Conservation (phyloP, 2,113 vertebrate species). For the Chaetura pelagica region DNA sequence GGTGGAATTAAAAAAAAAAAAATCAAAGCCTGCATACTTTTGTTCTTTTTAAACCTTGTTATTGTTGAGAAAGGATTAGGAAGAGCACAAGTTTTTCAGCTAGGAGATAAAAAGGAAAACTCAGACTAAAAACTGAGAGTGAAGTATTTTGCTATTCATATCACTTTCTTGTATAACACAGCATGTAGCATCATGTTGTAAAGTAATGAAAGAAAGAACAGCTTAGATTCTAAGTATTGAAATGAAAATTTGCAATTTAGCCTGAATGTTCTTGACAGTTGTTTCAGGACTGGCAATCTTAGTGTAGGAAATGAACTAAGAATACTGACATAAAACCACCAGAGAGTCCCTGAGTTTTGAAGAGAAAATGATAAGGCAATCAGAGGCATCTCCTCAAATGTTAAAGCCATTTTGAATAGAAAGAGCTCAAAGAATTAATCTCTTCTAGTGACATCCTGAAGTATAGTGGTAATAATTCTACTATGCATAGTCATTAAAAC, state of each 20-base stretch:
- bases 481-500: slow-evolving; percentile 43
- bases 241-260: slow-evolving; percentile 48
- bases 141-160: background rate
- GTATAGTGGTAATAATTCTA: slow-evolving; percentile 46
- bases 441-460: slow-evolving; percentile 19
- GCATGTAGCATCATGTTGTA: background rate
- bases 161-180: background rate
- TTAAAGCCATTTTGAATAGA: slow-evolving; percentile 42
- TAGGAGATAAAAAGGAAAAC: background rate
- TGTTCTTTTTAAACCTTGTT: background rate
- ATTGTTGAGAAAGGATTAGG: background rate
- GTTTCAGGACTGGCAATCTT: slow-evolving; percentile 40
- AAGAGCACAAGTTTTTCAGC: background rate
- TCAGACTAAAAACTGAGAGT: background rate
- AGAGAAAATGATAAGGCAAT: slow-evolving; percentile 36
- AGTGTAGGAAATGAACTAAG: slow-evolving; percentile 25
- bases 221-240: slow-evolving; percentile 40
- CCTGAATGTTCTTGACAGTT: slow-evolving; percentile 44
- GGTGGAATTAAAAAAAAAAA: background rate
- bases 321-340: background rate
- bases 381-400: slow-evolving; percentile 15
- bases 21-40: background rate
- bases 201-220: slow-evolving; percentile 40
- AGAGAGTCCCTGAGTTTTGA: slow-evolving; percentile 2
- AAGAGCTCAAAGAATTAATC: slow-evolving; percentile 48